These are phyloP conservation scores for Drosophila kepulauana DNA, from an alignment of 1,140 invertebrate genomes.

Conservation along the genomic window DNA sequence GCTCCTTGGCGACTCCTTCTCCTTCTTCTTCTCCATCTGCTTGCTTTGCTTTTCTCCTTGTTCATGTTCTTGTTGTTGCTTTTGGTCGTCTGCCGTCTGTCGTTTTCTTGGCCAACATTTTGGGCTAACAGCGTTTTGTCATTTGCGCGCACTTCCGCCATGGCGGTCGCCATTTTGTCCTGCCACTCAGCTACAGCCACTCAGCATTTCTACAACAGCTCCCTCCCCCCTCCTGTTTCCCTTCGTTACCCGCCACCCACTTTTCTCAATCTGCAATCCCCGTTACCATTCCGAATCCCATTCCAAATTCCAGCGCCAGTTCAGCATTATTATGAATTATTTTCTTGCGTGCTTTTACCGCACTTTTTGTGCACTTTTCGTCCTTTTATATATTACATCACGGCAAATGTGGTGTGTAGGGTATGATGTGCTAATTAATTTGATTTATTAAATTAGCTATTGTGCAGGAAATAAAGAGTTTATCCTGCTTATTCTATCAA, in stretches of 20 bases:
- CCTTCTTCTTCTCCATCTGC: too few relatives aligned
- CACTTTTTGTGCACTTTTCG: conserved; percentile 41
- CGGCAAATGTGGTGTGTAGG: background rate
- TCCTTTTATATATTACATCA: conserved; percentile 2
- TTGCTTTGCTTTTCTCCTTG: background rate
- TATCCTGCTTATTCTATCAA: too few relatives aligned
- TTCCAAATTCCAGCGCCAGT: conserved; percentile 21
- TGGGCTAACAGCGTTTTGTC: conserved; percentile 67
- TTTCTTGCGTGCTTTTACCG: conserved; percentile 56
- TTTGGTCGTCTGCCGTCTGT: background rate
- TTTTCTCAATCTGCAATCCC: background rate
- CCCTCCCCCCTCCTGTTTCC: background rate
- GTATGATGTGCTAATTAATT: too few relatives aligned
- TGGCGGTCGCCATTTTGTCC: conserved; percentile 48
- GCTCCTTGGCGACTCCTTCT: conserved; percentile 2
- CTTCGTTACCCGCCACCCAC: too few relatives aligned
- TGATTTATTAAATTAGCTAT: too few relatives aligned
- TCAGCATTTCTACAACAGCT: conserved; percentile 10
- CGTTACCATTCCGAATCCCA: background rate
- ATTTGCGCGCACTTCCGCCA: conserved; percentile 57
- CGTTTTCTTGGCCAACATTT: conserved; percentile 30
- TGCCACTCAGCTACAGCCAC: conserved; percentile 40
- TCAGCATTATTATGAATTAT: conserved; percentile 69
- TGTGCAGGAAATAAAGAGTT: too few relatives aligned
- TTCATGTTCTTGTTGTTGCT: background rate